Evolutionary conservation across 2,113 vertebrate genomes (phyloP), one percentile per base, ranked within the genome.

Genomic region (Phasianus colchicus): DNA sequence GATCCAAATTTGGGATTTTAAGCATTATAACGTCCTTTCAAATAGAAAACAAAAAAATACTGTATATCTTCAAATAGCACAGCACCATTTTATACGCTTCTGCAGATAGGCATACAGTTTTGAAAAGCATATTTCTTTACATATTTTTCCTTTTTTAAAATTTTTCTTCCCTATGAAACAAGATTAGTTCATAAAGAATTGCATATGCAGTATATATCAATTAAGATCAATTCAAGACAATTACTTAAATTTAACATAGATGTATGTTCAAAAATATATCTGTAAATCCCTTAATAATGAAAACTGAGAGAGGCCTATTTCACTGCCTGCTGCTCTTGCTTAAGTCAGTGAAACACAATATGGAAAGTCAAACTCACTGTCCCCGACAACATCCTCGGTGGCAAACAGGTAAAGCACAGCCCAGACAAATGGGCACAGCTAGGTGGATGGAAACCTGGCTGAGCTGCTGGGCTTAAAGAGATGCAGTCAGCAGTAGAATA

Each of bases 401-500:
- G 36, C 60, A 66, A 73, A 55, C 6, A 7, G 22, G 16, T 17
- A 18, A 74, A 63, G 20, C 30, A 20, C 30, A 73, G 61, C 34
- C 14, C 9, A 48, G 34, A 10, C 16, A 14, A 12, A 30, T 5
- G 21, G 21, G 50, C 47, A 55, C 24, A 29, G 30, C 16, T 15
- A 30, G 29, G 7, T 5, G 34, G 47, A 55, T 27, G 29, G 32
- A 63, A 73, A 73, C 24, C 4, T 7, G 11, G 10, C 30, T 63
- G 60, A 77, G 40, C 29, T 14, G 32, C 43, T 60, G 38, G 16
- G 20, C n/a, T 47, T 60, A 36, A 32, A 78, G 52, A 13, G 45
- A 7, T 32, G 32, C 25, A 34, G 34, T 11, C 60, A 42, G 73
- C 10, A 27, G 30, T 20, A 10, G 1, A 2, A 42, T 0, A 0